Evolutionary conservation across 2,888 invertebrate species (phyloP), one percentile per base, ranked within the genome.

Genomic region (Brenthis hecate): DNA sequence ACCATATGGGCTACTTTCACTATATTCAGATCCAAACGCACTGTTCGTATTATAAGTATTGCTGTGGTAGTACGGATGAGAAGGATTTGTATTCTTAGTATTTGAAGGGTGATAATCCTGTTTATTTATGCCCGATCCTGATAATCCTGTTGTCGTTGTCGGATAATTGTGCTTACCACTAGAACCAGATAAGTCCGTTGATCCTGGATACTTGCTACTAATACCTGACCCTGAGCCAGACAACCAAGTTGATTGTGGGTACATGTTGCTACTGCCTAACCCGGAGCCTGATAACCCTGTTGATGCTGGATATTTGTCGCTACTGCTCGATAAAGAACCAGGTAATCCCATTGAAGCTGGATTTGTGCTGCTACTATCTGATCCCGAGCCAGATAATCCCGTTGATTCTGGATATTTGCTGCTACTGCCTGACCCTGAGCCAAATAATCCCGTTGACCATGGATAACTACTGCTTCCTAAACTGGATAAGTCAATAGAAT

Each of bases 21-120:
- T 66, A 28, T 51, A 53, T 53, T 66, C 71, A 28, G 69, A 47
- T 19, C 74, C 71, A 54, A 75, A 73, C 48, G 72, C 72, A 53
- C 60, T 69, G 60, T 76, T 73, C 3, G 76, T 75, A 53, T 75
- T 73, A 55, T 78, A 75, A 6, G 75, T 66, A 56, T 76, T 75
- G 43, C 70, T 74, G 23, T 66, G 66, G 54, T 65, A 61, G 56
- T 70, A 53, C 36, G 60, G 50, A 56, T 36, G 43, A 28, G 36
- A 43, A 23, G 66, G 69, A 6, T 47, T 62, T 19, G 48, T 66
- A 50, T 68, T 51, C 66, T 53, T 56, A 28, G 43, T 66, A 11
- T 51, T 55, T 56, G 65, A 36, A 53, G 66, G 67, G 8, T 67
- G 47, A n/a, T 65, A 56, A 32, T 23, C 50, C 8, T 65, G 55